These are phyloP conservation scores for Chiroxiphia lanceolata DNA, from an alignment of 2,797 vertebrate genomes.

Conservation along the genomic window DNA sequence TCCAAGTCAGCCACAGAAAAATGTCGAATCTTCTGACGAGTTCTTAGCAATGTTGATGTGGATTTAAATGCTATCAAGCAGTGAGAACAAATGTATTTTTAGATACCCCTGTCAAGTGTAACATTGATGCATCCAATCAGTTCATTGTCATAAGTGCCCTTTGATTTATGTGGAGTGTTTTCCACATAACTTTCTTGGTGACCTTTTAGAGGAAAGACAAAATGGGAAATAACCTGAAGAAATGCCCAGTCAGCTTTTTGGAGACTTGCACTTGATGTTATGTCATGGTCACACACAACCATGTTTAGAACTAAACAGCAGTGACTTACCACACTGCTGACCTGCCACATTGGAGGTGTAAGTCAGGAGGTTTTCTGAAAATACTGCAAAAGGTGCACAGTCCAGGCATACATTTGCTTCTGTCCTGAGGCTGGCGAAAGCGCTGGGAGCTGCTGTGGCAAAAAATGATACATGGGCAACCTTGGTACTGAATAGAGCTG, in stretches of 20 bases:
- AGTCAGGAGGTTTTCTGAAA: neutral
- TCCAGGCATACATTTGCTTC: neutral
- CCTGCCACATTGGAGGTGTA: fast-evolving
- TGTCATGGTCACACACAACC: neutral
- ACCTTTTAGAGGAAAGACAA: neutral
- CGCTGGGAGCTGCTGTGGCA: neutral
- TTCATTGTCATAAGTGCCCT: neutral
- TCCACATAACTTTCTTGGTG: neutral
- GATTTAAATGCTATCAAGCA: neutral
- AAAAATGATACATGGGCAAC: neutral
- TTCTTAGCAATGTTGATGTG: neutral
- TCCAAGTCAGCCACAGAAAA: neutral
- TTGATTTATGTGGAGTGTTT: neutral
- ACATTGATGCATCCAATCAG: neutral
- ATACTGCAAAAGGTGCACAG: too few relatives aligned
- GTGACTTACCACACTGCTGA: fast-evolving
- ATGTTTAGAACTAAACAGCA: neutral
- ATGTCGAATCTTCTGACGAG: neutral
- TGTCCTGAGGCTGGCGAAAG: neutral
- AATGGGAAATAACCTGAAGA: neutral
- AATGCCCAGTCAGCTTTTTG: neutral
- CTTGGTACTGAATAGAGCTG: neutral
- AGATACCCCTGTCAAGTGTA: neutral
- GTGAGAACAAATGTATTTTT: neutral
- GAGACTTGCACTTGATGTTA: neutral